A percentile compares a stretch with the other conserved stretches of the same genome.
Evolutionary conservation across 37 sponge, comb jelly and placozoan genomes (phyloP).

Genomic region (Hormiphora californensis): DNA sequence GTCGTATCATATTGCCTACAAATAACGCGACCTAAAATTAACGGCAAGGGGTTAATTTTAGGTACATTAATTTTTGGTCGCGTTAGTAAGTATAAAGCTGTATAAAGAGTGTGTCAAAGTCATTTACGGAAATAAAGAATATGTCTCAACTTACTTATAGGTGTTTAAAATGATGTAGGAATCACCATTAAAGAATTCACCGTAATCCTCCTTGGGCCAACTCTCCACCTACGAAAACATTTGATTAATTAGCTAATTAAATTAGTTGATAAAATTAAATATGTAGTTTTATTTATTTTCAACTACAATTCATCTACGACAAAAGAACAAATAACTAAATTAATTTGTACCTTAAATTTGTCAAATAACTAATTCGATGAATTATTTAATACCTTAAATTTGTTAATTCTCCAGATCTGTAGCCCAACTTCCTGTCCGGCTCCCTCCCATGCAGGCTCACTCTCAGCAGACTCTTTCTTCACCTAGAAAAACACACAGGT

Average conservation of each 20-base stretch:
- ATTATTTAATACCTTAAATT: slow-evolving; percentile 65
- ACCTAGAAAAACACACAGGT: too few species aligned
- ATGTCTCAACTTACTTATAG: slow-evolving; percentile 1
- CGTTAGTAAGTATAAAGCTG: neutral
- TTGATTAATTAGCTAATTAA: too few species aligned
- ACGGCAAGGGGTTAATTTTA: neutral
- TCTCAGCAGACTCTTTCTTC: slow-evolving; percentile 63
- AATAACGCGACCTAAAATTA: neutral
- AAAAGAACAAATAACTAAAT: too few species aligned
- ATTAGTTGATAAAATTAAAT: too few species aligned
- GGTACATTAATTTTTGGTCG: neutral
- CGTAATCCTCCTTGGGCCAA: slow-evolving; percentile 12
- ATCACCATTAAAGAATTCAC: slow-evolving; percentile 5
- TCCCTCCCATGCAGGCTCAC: slow-evolving; percentile 60
- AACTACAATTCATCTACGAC: too few species aligned
- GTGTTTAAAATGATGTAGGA: slow-evolving; percentile 33
- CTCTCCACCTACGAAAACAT: too few species aligned
- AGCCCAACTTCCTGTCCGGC: slow-evolving; percentile 61
- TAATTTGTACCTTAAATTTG: too few species aligned
- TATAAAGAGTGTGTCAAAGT: neutral
- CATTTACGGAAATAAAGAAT: neutral
- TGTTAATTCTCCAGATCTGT: slow-evolving; percentile 65
- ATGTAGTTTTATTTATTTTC: too few species aligned
- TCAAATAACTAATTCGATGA: too few species aligned
- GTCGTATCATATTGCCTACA: neutral